phyloP scores from a whole-genome alignment of 53 echinoderm and acorn worm genomes.

The Stichopus horrens region DNA sequence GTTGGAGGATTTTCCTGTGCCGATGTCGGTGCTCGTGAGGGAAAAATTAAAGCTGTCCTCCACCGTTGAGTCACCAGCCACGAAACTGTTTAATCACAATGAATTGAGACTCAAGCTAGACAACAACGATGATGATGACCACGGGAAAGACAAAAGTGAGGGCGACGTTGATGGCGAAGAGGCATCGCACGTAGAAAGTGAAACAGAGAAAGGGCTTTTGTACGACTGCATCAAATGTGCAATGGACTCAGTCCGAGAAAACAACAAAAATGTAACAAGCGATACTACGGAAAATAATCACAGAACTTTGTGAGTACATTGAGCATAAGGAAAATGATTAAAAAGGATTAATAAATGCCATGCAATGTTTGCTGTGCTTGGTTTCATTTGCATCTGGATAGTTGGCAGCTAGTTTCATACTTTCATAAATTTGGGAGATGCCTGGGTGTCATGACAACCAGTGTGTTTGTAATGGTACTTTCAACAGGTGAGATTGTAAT shows the following conservation, averaged over 20 bases:
- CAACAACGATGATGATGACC: background rate
- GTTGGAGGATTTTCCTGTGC: conserved; percentile 61
- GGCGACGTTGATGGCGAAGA: background rate
- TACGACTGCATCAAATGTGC: conserved; percentile 85
- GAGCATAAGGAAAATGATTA: no score
- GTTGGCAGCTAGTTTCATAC: no score
- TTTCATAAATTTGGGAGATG: no score
- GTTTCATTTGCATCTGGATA: no score
- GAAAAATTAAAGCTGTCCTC: conserved; percentile 59
- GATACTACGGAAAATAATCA: background rate
- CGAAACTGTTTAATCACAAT: no score
- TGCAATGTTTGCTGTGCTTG: no score
- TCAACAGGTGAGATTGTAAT: no score
- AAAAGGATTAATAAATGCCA: no score
- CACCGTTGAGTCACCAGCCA: background rate
- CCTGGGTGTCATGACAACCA: no score
- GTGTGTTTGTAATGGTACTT: no score
- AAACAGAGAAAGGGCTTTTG: conserved; percentile 47
- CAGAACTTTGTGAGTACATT: background rate
- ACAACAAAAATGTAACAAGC: conserved; percentile 48
- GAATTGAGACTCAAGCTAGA: background rate
- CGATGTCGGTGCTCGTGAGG: conserved; percentile 67
- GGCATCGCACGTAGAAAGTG: no score
- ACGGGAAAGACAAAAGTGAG: background rate
- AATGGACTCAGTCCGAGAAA: conserved; percentile 69